Conservation (phyloP, 2,888 invertebrate species). For the Stomorhina lunata region DNA sequence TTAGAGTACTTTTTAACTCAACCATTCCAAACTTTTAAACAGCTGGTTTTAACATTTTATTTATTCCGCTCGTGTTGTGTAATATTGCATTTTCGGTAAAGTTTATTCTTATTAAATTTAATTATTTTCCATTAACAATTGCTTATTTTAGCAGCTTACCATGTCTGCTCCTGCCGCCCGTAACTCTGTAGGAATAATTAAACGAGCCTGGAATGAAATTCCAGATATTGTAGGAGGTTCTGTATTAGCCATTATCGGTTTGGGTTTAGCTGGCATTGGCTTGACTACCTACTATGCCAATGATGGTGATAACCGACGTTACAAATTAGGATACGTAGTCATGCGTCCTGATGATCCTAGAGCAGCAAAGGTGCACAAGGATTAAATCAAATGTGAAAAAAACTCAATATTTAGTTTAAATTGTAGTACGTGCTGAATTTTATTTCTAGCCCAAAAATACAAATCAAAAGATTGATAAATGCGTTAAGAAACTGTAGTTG, state of each 20-base stretch:
- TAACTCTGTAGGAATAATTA: conserved; percentile 74
- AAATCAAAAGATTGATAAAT: background rate
- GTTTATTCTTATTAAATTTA: background rate
- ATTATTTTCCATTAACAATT: background rate
- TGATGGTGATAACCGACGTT: conserved; percentile 85
- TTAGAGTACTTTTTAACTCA: no score
- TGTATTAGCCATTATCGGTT: conserved; percentile 82
- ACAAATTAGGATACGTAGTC: conserved; percentile 84
- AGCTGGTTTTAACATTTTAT: no score
- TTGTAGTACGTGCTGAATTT: conserved; percentile 6
- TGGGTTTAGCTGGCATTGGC: conserved; percentile 81
- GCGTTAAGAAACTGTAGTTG: background rate
- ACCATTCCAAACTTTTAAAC: no score
- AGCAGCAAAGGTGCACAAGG: conserved; percentile 82
- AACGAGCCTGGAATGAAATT: conserved; percentile 84
- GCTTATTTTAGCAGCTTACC: conserved; percentile 42
- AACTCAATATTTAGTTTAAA: conserved; percentile 37
- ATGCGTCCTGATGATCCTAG: conserved; percentile 86
- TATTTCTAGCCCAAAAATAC: conserved; percentile 18
- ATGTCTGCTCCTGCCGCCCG: conserved; percentile 75
- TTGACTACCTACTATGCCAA: conserved; percentile 81
- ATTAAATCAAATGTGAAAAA: conserved; percentile 75
- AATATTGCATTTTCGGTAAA: conserved; percentile 21
- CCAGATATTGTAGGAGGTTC: conserved; percentile 86
- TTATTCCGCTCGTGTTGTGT: conserved; percentile 27